phyloP scores from a whole-genome alignment of 2,113 vertebrate species.

The Caretta caretta region DNA sequence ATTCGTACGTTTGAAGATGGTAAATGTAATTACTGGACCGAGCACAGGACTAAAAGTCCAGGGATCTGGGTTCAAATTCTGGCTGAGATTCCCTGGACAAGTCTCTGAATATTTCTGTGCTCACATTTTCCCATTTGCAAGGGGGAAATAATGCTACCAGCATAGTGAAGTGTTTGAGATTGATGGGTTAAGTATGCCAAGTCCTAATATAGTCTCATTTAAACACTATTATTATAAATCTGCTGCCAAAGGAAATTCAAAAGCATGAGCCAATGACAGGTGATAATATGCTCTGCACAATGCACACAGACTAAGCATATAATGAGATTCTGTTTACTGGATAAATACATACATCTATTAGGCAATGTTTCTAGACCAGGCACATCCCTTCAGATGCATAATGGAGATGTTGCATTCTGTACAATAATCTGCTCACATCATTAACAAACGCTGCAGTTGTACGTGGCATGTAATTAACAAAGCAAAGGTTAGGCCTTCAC shows the following conservation, averaged over 20 bases:
- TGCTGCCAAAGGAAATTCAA: constrained; percentile 42
- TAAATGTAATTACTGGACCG: not conserved
- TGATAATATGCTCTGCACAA: constrained; percentile 5
- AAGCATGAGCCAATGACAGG: not conserved
- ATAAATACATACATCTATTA: not conserved
- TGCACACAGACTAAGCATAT: fast-evolving
- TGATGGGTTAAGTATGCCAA: not conserved
- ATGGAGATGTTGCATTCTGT: not conserved
- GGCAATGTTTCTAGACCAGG: not conserved
- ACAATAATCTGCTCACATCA: constrained; percentile 4
- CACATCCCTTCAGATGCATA: not conserved
- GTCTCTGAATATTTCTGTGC: not conserved
- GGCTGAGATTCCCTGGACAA: fast-evolving
- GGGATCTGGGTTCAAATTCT: not conserved
- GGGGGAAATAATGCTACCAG: fast-evolving
- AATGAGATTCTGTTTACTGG: not conserved
- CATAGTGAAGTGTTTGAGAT: fast-evolving
- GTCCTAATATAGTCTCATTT: constrained; percentile 1
- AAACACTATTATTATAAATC: constrained; percentile 33
- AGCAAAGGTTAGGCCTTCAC: not conserved
- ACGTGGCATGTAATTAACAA: fast-evolving
- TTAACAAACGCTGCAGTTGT: not conserved
- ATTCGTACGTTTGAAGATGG: not conserved
- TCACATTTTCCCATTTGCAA: not conserved
- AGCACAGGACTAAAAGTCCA: fast-evolving